Base-by-base conservation (phyloP, 2,113 vertebrate species). In the Monopterus albus region DNA sequence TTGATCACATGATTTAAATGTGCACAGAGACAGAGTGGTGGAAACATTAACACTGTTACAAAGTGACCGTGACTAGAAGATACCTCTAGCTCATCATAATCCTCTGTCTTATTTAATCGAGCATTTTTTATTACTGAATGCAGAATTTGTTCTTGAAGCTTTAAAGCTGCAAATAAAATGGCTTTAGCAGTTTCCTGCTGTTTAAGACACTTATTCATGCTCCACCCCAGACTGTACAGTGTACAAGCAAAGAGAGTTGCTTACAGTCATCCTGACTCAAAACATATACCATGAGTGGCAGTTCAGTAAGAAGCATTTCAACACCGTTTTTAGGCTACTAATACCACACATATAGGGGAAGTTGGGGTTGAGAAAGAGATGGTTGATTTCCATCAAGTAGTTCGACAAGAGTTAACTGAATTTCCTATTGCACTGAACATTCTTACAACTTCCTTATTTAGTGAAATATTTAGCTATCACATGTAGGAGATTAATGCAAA, bases 291-390 rank as follows among this genome's bases (percentile, higher is more conserved):
- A 17, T 14, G 29, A 57, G 18, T 57, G 62, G 42, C 79, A 81
- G 72, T 77, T 81, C 57, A 57, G 55, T 69, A 63, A 67, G 47
- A 81, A 62, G 7, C 59, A 71, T 90, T 87, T 87, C 79, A 74
- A 81, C 84, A 86, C 62, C 21, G n/a, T 39, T 36, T 47, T 52
- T 15, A 53, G 38, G 49, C 66, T 77, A 74, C 62, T 43, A 33
- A 45, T 43, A 75, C 85, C 83, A 78, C 74, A 81, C 39, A 56
- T 45, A 80, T 51, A 85, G 80, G 33, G 89, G 89, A 91, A 91
- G 89, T 90, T n/a, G 14, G 15, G 77, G 67, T 85, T 82, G 49
- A 72, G 78, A 88, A 86, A 84, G 67, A 60, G 21, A 31, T 29
- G 13, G 63, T 66, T 63, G 50, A 58, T 51, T 81, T 79, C 56